Percentiles rank a stretch among this genome's conserved stretches.
These are phyloP conservation scores for Paraescarpia echinospica DNA, from an alignment of 1,140 invertebrate genomes.

Conservation along the genomic window DNA sequence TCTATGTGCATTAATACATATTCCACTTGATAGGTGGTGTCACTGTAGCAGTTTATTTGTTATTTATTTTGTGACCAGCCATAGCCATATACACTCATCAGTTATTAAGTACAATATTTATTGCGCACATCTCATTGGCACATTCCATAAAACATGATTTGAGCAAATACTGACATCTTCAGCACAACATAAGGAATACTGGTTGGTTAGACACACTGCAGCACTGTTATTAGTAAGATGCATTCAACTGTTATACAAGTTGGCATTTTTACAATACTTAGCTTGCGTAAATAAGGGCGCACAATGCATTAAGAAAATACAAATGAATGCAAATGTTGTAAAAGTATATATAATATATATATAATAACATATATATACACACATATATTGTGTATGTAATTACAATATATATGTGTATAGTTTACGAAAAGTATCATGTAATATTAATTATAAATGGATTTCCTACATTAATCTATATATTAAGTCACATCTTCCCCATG, in stretches of 20 bases:
- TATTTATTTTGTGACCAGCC: no score
- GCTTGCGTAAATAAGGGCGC: neutral
- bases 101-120: neutral
- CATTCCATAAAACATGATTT: neutral
- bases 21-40: no score
- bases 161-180: neutral
- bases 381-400: neutral
- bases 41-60: no score
- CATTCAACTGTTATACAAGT: neutral
- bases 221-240: neutral
- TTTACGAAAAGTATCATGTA: conserved; percentile 4
- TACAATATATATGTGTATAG: no score
- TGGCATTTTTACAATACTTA: neutral
- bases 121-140: neutral
- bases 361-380: neutral
- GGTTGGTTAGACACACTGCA: neutral
- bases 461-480: neutral
- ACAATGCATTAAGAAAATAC: neutral
- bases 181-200: conserved; percentile 6
- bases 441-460: neutral
- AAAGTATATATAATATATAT: conserved; percentile 2
- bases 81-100: neutral
- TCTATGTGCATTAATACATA: no score
- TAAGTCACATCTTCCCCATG: neutral
- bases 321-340: neutral